Conservation (phyloP, 1,140 invertebrate genomes). For the Drosophila bocki region DNA sequence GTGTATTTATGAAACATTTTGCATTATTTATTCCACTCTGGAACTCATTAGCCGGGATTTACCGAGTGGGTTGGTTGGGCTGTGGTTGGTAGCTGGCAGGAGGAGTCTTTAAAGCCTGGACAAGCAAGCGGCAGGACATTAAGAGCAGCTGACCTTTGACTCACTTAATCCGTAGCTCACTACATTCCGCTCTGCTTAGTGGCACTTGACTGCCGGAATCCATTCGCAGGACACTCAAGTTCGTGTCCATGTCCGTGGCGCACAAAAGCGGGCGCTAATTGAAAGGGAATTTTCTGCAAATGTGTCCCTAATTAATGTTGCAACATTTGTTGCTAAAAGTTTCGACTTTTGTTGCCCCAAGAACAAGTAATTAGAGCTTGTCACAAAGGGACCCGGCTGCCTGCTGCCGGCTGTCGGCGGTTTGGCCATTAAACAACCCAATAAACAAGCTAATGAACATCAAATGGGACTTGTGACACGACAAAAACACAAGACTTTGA, state of each 20-base stretch:
- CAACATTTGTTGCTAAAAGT: constrained; percentile 56
- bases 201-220: constrained; percentile 28
- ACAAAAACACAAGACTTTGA: constrained; percentile 6
- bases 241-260: background rate
- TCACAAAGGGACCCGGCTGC: constrained; percentile 37
- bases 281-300: constrained; percentile 64
- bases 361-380: constrained; percentile 71
- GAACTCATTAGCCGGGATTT: constrained; percentile 60
- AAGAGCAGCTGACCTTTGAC: constrained; percentile 67
- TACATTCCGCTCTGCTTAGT: constrained; percentile 25
- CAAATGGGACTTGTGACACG: constrained; percentile 26
- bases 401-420: constrained; percentile 16
- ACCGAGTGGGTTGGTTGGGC: background rate
- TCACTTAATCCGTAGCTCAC: constrained; percentile 31
- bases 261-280: constrained; percentile 56
- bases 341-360: constrained; percentile 38
- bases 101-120: constrained; percentile 21
- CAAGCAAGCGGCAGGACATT: constrained; percentile 31
- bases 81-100: background rate
- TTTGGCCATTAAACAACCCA: constrained; percentile 45
- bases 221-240: constrained; percentile 23
- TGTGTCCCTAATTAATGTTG: constrained; percentile 68
- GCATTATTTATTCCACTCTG: constrained; percentile 66
- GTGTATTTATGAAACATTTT: constrained; percentile 65
- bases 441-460: constrained; percentile 47